These are phyloP conservation scores for Folsomia candida DNA, from an alignment of 2,888 invertebrate species.

Conservation along the genomic window DNA sequence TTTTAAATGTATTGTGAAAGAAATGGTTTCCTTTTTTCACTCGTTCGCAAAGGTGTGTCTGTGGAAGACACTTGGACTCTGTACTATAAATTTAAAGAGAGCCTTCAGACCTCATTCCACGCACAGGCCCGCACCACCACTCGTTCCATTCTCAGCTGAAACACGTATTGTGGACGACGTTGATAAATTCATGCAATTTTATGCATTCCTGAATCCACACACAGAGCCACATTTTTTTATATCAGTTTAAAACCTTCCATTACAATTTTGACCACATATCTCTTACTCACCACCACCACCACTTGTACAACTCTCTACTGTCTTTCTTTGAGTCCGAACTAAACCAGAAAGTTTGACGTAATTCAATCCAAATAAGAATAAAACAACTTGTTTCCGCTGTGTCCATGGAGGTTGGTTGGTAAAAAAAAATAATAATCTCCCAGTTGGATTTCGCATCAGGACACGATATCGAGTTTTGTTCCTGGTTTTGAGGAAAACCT, in stretches of 20 bases:
- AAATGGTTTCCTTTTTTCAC: neutral
- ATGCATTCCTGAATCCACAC: neutral
- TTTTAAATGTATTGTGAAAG: neutral
- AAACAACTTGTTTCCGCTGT: too few species aligned
- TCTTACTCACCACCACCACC: too few species aligned
- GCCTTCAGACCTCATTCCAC: neutral
- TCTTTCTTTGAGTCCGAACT: too few species aligned
- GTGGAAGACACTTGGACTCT: neutral
- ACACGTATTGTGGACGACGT: neutral
- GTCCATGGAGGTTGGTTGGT: too few species aligned
- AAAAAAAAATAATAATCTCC: too few species aligned
- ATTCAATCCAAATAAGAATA: too few species aligned
- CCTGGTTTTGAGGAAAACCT: neutral
- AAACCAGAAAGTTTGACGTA: too few species aligned
- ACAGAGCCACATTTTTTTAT: neutral
- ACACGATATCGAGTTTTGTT: neutral
- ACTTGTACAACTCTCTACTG: too few species aligned
- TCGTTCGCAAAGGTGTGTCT: neutral
- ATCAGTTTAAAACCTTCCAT: neutral
- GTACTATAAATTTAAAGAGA: neutral
- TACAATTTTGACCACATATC: too few species aligned
- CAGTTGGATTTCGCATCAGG: neutral
- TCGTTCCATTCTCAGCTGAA: too few species aligned
- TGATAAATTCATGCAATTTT: neutral
- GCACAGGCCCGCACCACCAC: too few species aligned